Percentiles rank a stretch among this genome's conserved stretches.
Conservation (phyloP, 2,797 vertebrate genomes). For the Mormyrus hasselquistii region DNA sequence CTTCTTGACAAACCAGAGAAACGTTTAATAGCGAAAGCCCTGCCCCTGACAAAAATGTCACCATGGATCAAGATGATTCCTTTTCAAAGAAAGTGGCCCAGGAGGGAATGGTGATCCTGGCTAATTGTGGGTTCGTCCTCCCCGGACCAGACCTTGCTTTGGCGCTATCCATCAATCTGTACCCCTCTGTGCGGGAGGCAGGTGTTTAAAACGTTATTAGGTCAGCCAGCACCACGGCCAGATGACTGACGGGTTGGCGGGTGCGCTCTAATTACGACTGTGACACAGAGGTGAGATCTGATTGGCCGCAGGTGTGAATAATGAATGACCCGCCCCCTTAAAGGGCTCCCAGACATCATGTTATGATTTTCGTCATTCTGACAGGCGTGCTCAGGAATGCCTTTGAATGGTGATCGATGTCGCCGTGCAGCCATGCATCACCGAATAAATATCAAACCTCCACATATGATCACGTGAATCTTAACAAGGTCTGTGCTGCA, state of each 20-base stretch:
- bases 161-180: conserved; percentile 12
- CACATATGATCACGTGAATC: not conserved
- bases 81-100: not conserved
- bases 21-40: conserved; percentile 3
- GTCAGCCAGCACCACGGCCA: conserved; percentile 29
- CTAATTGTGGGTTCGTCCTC: conserved; percentile 12
- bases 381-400: not conserved
- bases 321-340: not conserved
- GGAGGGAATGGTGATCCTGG: not conserved
- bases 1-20: not conserved
- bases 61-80: not conserved
- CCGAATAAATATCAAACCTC: not conserved
- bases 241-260: conserved; percentile 33
- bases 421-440: not conserved
- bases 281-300: conserved; percentile 25
- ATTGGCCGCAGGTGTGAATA: conserved; percentile 43
- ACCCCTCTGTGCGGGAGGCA: conserved; percentile 8
- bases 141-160: not conserved
- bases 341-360: conserved; percentile 8
- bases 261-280: conserved; percentile 21
- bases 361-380: conserved; percentile 24
- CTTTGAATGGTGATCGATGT: not conserved
- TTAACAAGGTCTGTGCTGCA: not conserved
- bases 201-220: conserved; percentile 41
- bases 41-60: not conserved